A percentile compares a stretch with the other conserved stretches of the same genome.
phyloP scores from a whole-genome alignment of 2,113 vertebrate genomes.

The Erinaceus europaeus region DNA sequence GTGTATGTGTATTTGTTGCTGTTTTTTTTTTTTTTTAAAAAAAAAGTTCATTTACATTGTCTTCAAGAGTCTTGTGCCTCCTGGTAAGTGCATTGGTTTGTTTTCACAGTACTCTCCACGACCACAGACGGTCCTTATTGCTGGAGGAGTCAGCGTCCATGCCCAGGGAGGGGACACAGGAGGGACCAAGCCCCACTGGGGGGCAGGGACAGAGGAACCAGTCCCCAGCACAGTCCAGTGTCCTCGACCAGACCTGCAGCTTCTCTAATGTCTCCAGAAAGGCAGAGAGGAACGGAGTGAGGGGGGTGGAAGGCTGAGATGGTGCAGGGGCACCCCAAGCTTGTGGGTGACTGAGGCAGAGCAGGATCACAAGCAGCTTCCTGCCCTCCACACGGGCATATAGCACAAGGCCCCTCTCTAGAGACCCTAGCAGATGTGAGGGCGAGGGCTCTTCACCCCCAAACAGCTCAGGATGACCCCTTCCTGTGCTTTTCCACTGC shows the following conservation, averaged over 20 bases:
- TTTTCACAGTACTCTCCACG: constrained; percentile 83
- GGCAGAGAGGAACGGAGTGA: no score
- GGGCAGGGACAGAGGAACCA: neutral
- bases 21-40: constrained; percentile 39
- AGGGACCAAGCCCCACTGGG: neutral
- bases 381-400: neutral
- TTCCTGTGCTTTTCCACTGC: neutral
- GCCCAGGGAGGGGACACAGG: neutral
- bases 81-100: constrained; percentile 67
- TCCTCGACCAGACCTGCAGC: fast-evolving
- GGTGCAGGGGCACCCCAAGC: no score
- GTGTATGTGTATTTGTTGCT: constrained; percentile 44
- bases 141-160: constrained; percentile 49
- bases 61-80: constrained; percentile 71
- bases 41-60: constrained; percentile 74
- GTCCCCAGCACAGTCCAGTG: neutral
- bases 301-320: no score
- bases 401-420: neutral
- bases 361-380: neutral
- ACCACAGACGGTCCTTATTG: constrained; percentile 79
- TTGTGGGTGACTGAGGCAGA: no score
- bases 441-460: neutral
- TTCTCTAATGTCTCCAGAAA: neutral
- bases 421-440: no score
- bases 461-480: neutral